Evolutionary conservation across 2,888 invertebrate genomes (phyloP), one percentile per base, ranked within the genome.

Genomic region (Drosophila incognita): DNA sequence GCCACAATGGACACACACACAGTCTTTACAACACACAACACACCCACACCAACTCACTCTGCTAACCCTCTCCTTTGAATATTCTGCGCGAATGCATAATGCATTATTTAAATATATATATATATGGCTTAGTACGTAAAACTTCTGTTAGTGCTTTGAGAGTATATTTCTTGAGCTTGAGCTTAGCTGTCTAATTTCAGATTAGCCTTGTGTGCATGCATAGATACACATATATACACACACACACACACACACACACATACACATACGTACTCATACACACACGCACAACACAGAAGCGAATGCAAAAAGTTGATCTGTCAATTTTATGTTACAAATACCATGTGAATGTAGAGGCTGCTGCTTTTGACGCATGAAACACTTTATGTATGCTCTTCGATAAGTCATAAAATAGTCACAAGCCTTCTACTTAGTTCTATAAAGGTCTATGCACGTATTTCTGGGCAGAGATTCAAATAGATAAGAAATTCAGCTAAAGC

Each of bases 231-330:
- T 38, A 38, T 42, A 48, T 33, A 33, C 1, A 33, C 10, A 31
- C 31, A 31, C 31, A 31, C 31, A 10, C 10, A 31, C 31, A 10
- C 33, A 33, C 10, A 33, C 10, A 33, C 0, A 33, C 3, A 33
- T 4, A 33, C 4, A 33, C 10, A 33, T 4, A 33, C 33, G 10
- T 10, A 33, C 33, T 33, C 33, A 10, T 4, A 10, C 33, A 33
- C 10, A 33, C 33, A 33, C 33, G 33, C 33, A 33, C 3, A 33
- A 33, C 10, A 33, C 33, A 33, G 33, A 33, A 54, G 54, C 52
- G 54, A 33, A 52, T 52, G 67, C 61, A 68, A 76, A 83, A 69
- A 84, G 79, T 88, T 83, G 69, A 83, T 83, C 89, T 88, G 81
- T 74, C 83, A 86, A 88, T 81, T 86, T 79, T 56, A 57, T 63